phyloP scores from a whole-genome alignment of 2,797 vertebrate genomes.

The Molossus alvarezi region DNA sequence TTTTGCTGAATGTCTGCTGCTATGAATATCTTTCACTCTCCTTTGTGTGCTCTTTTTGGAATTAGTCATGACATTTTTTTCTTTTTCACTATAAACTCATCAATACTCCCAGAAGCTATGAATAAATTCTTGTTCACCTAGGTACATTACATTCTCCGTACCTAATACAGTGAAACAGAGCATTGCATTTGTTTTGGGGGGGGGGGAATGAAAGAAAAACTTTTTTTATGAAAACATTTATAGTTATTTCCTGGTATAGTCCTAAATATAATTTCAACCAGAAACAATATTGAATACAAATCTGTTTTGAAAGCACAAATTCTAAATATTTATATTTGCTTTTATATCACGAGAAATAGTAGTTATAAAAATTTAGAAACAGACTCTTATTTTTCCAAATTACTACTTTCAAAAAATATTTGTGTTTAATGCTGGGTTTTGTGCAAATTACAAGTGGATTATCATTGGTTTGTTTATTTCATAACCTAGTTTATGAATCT shows the following conservation, averaged over 20 bases:
- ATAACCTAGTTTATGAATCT: background rate
- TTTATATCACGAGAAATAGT: constrained; percentile 49
- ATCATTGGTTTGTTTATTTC: background rate
- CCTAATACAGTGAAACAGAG: background rate
- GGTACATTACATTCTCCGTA: background rate
- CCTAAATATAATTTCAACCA: background rate
- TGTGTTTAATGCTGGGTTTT: background rate
- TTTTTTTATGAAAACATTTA: background rate
- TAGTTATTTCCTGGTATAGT: background rate
- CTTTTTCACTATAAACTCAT: constrained; percentile 17
- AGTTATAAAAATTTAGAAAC: background rate
- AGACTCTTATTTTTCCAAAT: constrained; percentile 26
- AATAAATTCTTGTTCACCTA: constrained; percentile 33
- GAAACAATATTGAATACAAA: constrained; percentile 26
- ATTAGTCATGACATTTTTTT: background rate
- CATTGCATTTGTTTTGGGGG: background rate
- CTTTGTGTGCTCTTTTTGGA: background rate
- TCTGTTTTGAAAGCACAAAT: constrained; percentile 45
- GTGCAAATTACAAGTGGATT: background rate
- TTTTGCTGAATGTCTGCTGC: background rate
- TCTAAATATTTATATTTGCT: constrained; percentile 33
- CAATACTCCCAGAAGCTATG: constrained; percentile 1
- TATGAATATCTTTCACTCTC: background rate
- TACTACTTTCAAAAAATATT: constrained; percentile 54
- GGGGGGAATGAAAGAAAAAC: background rate